Evolutionary conservation across 2,797 vertebrate genomes (phyloP), one percentile per base, ranked within the genome.

Genomic region (Iguana delicatissima): DNA sequence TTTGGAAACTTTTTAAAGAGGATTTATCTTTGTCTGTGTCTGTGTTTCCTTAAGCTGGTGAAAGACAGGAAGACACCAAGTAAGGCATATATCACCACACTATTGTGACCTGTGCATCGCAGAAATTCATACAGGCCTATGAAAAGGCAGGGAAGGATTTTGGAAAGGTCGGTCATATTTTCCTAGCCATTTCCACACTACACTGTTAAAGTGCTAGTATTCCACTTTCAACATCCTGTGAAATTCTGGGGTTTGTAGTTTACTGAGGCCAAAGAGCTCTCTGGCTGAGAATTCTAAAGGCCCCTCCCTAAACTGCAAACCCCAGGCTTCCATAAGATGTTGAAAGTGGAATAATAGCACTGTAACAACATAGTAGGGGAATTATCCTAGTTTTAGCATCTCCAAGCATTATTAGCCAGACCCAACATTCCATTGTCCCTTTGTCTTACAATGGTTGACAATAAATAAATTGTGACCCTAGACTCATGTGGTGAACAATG

Each of bases 1-100:
- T 90, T 26, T 77, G 1, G 46, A 92, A 88, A 95, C 96, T 86
- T 95, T 95, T 93, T 10, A 90, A 67, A 90, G 85, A 5, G 0
- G 0, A 89, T 89, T 93, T 82, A 89, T 88, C 20, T 62, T 79
- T 1, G 84, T 57, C 35, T 2, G 26, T 0, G 0, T 8, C 16
- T 73, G 2, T 46, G 18, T 3, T 90, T n/a, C 32, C 89, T 85
- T 85, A 42, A 67, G 62, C 0, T 0, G 64, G 85, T 8, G 12
- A 80, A 90, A 77, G 69, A 6, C 0, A 82, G 55, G 32, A 55
- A 22, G 67, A 69, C 6, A 52, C 76, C 18, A 50, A 64, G 26
- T 35, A 50, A 4, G 13, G 46, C 13, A 13, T 6, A 32, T 18
- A 52, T 77, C 22, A 42, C 32, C 42, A 85, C 35, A 79, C 38